Conservation (phyloP, 2,888 invertebrate genomes). For the Pachymerium ferrugineum region DNA sequence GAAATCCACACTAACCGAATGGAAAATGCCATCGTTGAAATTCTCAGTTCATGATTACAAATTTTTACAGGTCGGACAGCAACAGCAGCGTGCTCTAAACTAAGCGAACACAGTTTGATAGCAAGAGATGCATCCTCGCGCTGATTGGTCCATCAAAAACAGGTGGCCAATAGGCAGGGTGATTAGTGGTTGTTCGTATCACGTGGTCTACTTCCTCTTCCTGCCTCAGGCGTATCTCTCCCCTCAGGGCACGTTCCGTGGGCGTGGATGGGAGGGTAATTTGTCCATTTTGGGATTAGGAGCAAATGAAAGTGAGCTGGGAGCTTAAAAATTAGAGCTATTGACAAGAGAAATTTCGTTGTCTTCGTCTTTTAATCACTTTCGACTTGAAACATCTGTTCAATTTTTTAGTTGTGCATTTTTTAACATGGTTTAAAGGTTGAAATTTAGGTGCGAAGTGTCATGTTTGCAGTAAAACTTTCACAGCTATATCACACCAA, state of each 20-base stretch:
- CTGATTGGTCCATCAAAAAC: neutral
- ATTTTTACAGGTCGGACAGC: neutral
- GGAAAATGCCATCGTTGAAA: neutral
- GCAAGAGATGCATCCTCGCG: neutral
- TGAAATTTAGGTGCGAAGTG: neutral
- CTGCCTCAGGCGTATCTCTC: neutral
- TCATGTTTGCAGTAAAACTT: neutral
- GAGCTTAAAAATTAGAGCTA: neutral
- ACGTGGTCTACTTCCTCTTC: neutral
- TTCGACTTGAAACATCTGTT: no score
- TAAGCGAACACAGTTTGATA: neutral
- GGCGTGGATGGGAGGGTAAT: conserved; percentile 10
- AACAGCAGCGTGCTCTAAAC: neutral
- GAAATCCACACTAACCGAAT: neutral
- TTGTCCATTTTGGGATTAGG: neutral
- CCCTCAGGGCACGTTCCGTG: neutral
- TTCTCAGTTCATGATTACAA: neutral
- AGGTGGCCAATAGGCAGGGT: neutral
- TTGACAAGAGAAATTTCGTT: neutral
- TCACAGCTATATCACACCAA: neutral
- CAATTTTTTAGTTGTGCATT: neutral
- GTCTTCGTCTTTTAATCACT: no score
- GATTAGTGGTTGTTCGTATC: neutral
- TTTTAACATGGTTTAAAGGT: neutral
- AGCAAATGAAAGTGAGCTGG: neutral